phyloP scores from a whole-genome alignment of 2,113 vertebrate genomes.

The Ascaphus truei region DNA sequence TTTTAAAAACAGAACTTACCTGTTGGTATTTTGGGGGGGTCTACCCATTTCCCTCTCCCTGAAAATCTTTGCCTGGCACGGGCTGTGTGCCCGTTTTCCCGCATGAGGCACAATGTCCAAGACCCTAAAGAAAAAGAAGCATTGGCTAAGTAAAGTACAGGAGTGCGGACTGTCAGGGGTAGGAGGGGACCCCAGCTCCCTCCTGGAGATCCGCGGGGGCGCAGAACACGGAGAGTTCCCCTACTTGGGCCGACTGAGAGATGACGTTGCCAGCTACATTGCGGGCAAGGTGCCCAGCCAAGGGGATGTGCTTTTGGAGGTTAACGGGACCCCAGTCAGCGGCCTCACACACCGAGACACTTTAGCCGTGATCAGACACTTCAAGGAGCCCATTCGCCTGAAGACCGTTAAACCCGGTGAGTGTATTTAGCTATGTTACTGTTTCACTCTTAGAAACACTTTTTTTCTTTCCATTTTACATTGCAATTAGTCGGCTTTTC shows the following conservation, averaged over 20 bases:
- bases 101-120: conserved; percentile 79
- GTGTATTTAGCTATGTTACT: too few species aligned
- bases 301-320: conserved; percentile 90
- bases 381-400: conserved; percentile 84
- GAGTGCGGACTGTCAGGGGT: conserved; percentile 84
- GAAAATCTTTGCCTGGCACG: too few species aligned
- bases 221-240: conserved; percentile 91
- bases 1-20: too few species aligned
- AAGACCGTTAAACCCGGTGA: conserved; percentile 89
- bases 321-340: conserved; percentile 92
- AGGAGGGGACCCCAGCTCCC: conserved; percentile 61
- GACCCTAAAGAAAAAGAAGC: conserved; percentile 91
- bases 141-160: conserved; percentile 90
- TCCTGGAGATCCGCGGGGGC: conserved; percentile 78
- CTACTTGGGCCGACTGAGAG: conserved; percentile 71
- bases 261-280: conserved; percentile 71
- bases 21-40: too few species aligned
- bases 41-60: too few species aligned
- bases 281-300: conserved; percentile 70
- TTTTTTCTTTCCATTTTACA: too few species aligned
- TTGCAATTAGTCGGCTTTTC: too few species aligned
- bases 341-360: conserved; percentile 91
- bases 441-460: too few species aligned
- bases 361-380: conserved; percentile 89
- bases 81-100: conserved; percentile 43